These are phyloP conservation scores for Polydrusus pterygomalis DNA, from an alignment of 2,888 invertebrate genomes.

Conservation along the genomic window DNA sequence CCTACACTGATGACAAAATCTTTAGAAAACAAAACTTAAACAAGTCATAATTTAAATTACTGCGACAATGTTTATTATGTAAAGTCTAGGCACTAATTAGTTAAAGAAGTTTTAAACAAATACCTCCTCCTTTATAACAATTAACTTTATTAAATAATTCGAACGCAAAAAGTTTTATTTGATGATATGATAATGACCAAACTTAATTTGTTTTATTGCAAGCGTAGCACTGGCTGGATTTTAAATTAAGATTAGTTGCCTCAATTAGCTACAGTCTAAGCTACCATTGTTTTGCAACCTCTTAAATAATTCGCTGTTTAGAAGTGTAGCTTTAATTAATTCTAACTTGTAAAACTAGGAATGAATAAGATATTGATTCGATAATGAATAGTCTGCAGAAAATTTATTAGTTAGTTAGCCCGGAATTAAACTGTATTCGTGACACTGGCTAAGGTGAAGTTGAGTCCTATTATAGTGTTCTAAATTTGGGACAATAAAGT, in stretches of 20 bases:
- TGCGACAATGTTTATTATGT: neutral
- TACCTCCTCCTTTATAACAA: no score
- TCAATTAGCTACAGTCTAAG: neutral
- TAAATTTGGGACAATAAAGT: no score
- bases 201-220: neutral
- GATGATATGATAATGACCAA: no score
- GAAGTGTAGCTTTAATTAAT: neutral
- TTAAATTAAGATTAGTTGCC: neutral
- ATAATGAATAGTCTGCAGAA: no score
- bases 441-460: no score
- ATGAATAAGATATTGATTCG: neutral
- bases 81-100: neutral
- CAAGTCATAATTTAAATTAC: neutral
- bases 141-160: no score
- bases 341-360: neutral
- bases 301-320: neutral
- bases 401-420: neutral
- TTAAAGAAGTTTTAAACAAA: no score
- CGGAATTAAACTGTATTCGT: no score
- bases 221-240: neutral
- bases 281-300: neutral
- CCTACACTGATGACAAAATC: no score
- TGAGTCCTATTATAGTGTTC: no score
- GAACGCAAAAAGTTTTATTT: neutral
- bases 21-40: no score